A percentile compares a stretch with the other conserved stretches of the same genome.
Evolutionary conservation across 2,888 invertebrate genomes (phyloP).

Genomic region (Nomada ferruginata): DNA sequence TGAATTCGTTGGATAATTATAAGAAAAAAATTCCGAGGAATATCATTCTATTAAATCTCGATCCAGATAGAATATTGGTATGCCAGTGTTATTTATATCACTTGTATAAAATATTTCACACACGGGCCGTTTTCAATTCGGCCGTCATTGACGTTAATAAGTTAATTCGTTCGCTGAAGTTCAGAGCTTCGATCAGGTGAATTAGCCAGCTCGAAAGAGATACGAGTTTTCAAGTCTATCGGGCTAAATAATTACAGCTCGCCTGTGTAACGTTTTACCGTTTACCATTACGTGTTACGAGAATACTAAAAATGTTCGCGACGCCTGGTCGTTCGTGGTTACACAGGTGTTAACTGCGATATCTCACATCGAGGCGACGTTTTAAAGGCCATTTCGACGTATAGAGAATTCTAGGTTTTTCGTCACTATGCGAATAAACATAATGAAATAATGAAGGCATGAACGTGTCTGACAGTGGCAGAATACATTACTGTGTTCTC

Average conservation of each 20-base stretch:
- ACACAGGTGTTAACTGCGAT: not conserved
- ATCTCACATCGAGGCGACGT: not conserved
- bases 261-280: slow-evolving; percentile 5
- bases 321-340: slow-evolving; percentile 6
- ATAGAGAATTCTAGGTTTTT: slow-evolving; percentile 4
- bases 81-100: slow-evolving; percentile 1
- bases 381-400: not conserved
- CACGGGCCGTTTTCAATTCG: not conserved
- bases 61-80: not conserved
- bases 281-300: slow-evolving; percentile 21
- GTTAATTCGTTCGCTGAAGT: slow-evolving; percentile 39
- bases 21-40: not conserved
- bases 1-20: not conserved
- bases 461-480: slow-evolving; percentile 35
- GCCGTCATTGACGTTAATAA: slow-evolving; percentile 25
- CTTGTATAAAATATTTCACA: slow-evolving; percentile 23
- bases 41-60: slow-evolving; percentile 20
- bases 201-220: slow-evolving; percentile 21
- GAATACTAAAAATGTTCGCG: slow-evolving; percentile 37
- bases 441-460: not conserved
- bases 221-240: slow-evolving; percentile 4
- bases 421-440: not conserved
- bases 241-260: slow-evolving; percentile 28
- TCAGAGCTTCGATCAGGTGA: slow-evolving; percentile 1
- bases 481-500: not conserved